Evolutionary conservation across 1,140 invertebrate genomes (phyloP).

Genomic region (Maconellicoccus hirsutus): DNA sequence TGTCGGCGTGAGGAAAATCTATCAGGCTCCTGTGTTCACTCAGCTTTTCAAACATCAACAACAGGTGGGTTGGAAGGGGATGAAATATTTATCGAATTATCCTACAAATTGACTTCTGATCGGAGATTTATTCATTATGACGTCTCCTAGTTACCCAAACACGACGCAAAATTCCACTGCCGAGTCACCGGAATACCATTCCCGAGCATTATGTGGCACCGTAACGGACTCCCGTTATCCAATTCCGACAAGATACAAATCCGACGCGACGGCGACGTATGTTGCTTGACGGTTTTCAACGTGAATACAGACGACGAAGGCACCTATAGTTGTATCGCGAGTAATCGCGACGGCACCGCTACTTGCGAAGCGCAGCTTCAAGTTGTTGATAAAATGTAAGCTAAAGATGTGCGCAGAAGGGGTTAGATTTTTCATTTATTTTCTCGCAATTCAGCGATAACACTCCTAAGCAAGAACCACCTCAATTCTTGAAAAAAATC

Average conservation of each 20-base stretch:
- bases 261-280: constrained; percentile 64
- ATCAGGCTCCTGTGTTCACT: constrained; percentile 64
- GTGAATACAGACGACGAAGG: constrained; percentile 55
- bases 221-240: constrained; percentile 53
- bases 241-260: constrained; percentile 62
- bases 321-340: constrained; percentile 61
- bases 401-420: constrained; percentile 11
- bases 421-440: constrained; percentile 16
- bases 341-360: constrained; percentile 67
- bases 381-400: constrained; percentile 70
- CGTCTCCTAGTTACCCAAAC: constrained; percentile 45
- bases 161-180: constrained; percentile 69
- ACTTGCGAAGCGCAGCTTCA: constrained; percentile 58
- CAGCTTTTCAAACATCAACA: constrained; percentile 74
- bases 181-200: constrained; percentile 72
- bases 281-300: constrained; percentile 59
- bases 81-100: background rate
- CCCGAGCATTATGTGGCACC: constrained; percentile 77
- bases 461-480: constrained; percentile 62
- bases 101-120: no score
- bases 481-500: constrained; percentile 77
- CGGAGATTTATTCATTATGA: no score
- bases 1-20: constrained; percentile 63
- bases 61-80: constrained; percentile 53
- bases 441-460: constrained; percentile 45